Conservation (phyloP, 2,888 invertebrate genomes). For the Pseudococcus jackbeardsleyi region DNA sequence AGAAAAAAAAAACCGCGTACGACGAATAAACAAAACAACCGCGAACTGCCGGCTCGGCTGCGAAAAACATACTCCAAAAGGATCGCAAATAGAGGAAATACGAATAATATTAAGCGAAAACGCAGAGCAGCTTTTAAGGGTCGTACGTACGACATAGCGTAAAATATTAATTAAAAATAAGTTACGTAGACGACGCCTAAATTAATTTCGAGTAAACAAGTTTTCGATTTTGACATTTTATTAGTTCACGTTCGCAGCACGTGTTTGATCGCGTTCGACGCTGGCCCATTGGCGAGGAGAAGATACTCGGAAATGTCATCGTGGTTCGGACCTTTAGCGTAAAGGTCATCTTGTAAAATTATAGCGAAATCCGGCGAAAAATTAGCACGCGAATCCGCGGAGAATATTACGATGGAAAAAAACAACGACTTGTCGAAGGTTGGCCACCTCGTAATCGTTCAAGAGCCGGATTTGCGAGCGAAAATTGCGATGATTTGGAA, state of each 20-base stretch:
- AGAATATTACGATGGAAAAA: background rate
- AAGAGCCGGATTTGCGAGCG: too few relatives aligned
- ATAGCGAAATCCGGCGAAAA: background rate
- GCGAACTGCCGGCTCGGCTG: background rate
- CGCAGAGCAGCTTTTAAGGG: background rate
- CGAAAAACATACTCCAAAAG: slow-evolving; percentile 29
- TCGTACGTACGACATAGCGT: background rate
- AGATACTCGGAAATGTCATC: background rate
- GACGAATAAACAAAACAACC: slow-evolving; percentile 30
- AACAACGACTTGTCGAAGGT: background rate
- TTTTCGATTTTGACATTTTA: slow-evolving; percentile 43
- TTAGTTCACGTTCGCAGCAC: slow-evolving; percentile 28
- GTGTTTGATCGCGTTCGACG: background rate
- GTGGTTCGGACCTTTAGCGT: background rate
- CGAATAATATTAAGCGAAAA: background rate
- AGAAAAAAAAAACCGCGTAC: background rate
- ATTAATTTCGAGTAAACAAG: slow-evolving; percentile 39
- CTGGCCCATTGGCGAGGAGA: background rate
- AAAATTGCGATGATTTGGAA: too few relatives aligned
- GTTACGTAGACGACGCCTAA: slow-evolving; percentile 20
- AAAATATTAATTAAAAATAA: slow-evolving; percentile 28
- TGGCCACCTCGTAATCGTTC: too few relatives aligned
- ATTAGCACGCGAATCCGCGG: background rate
- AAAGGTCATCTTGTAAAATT: slow-evolving; percentile 9
- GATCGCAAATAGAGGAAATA: background rate